Evolutionary conservation across 2,888 invertebrate genomes (phyloP).

Genomic region (Spicauda simplicius): DNA sequence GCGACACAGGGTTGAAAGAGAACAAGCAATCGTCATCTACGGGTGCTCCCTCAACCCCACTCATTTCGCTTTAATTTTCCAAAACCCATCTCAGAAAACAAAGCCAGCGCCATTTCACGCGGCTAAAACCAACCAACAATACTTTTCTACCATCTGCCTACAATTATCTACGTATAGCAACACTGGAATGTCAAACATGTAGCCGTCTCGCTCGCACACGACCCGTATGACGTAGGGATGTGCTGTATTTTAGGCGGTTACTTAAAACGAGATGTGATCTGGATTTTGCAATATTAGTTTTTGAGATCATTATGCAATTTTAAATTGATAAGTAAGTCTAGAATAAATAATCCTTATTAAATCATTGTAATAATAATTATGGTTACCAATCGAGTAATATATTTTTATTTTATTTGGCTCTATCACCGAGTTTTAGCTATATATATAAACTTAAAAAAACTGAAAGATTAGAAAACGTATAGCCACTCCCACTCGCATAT

Average conservation of each 20-base stretch:
- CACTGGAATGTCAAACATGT: constrained; percentile 62
- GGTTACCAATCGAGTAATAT: too few species aligned
- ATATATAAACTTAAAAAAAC: too few species aligned
- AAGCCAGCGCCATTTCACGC: constrained; percentile 79
- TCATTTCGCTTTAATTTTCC: constrained; percentile 77
- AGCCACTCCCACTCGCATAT: too few species aligned
- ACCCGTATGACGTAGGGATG: constrained; percentile 34
- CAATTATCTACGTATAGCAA: constrained; percentile 65
- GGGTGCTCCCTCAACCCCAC: constrained; percentile 67
- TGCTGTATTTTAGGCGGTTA: not conserved
- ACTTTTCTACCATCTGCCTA: constrained; percentile 66
- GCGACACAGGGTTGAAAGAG: constrained; percentile 50
- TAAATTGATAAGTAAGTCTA: too few species aligned
- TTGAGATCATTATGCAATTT: too few species aligned
- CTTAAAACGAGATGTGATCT: too few species aligned
- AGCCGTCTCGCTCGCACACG: constrained; percentile 58
- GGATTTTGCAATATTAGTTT: too few species aligned
- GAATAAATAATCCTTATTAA: too few species aligned
- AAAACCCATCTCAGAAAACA: constrained; percentile 79
- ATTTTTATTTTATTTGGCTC: too few species aligned
- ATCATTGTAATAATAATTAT: too few species aligned
- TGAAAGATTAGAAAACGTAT: too few species aligned
- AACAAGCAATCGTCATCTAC: constrained; percentile 77
- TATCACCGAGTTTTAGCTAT: too few species aligned
- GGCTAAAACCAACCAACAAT: constrained; percentile 81